A percentile compares a stretch with the other conserved stretches of the same genome.
These are phyloP conservation scores for Drosophila oshimai DNA, from an alignment of 1,140 invertebrate species.

Conservation along the genomic window DNA sequence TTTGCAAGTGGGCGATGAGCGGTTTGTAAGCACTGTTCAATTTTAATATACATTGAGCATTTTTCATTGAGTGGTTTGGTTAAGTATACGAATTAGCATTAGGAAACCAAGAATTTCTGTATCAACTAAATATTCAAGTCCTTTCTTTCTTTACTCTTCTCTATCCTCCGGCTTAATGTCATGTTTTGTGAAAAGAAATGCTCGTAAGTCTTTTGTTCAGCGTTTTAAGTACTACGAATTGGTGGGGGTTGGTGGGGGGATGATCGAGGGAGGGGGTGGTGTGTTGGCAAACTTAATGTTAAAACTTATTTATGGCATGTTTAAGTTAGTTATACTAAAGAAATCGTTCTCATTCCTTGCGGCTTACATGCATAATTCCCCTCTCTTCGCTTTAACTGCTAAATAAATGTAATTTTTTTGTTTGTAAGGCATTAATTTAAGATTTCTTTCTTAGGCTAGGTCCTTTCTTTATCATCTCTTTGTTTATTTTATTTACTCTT, in stretches of 20 bases:
- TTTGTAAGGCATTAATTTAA: conserved; percentile 77
- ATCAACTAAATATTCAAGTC: conserved; percentile 38
- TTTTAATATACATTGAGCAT: conserved; percentile 70
- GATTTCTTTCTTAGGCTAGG: conserved; percentile 56
- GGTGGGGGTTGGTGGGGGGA: not conserved
- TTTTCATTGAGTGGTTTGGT: conserved; percentile 41
- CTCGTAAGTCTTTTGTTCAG: conserved; percentile 65
- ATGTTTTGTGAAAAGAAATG: conserved; percentile 37
- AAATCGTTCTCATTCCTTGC: conserved; percentile 46
- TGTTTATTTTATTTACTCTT: not conserved
- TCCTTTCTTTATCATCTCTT: not conserved
- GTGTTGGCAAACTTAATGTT: conserved; percentile 61
- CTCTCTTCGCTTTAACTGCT: conserved; percentile 50
- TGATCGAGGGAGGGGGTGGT: not conserved
- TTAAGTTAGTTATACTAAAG: conserved; percentile 79
- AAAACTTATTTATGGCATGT: conserved; percentile 78
- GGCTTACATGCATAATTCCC: conserved; percentile 38
- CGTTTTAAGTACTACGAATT: conserved; percentile 65
- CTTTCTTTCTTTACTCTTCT: not conserved
- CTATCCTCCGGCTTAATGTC: conserved; percentile 1
- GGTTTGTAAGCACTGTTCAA: conserved; percentile 22
- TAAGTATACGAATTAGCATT: conserved; percentile 64
- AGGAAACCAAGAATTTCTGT: conserved; percentile 46
- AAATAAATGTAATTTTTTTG: conserved; percentile 66
- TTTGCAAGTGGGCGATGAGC: conserved; percentile 14